Base-by-base conservation (phyloP, 2,797 vertebrate genomes). In the Notolepis coatsorum region DNA sequence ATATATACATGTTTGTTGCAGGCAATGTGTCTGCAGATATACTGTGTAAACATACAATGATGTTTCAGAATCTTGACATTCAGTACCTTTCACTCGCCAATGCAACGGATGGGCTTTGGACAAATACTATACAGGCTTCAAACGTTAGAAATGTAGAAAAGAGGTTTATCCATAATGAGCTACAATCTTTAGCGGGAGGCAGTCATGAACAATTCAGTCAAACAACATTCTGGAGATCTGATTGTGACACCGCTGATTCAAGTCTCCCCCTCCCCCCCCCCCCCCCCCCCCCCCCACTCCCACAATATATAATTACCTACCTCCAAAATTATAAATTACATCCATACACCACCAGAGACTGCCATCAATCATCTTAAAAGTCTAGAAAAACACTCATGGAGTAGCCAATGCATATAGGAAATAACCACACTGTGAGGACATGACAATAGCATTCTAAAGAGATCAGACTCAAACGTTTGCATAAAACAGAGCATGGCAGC, bases 221-320 rank as follows among this genome's bases (percentile, higher is more conserved):
- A 23, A 41, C 72, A 41, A 90, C 89, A 90, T 87, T 91, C 87
- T 73, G 67, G 47, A 71, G 81, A 78, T 87, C 83, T 87, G 91
- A 91, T 91, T 91, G 88, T 91, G 85, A 87, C 79, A 68, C 81
- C 82, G 86, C 85, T 80, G 71, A 82, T 88, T 82, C 77, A 89
- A 86, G 88, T 84, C 72, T 85, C 73, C 73, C 72, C 65, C 45
- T 70, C 73, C 64, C 33, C n/a, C 61, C 39, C n/a, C 57, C 24
- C 33, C 58, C 61, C 2, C 10, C 31, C n/a, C 28, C 21, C 58
- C n/a, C 67, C 68, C 68, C 61, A 48, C n/a, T n/a, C n/a, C n/a
- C n/a, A n/a, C n/a, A n/a, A n/a, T n/a, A 28, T 23, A 84, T 56
- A 65, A 82, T n/a, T 61, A 81, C 53, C 65, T 61, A 61, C 33